Evolutionary conservation across 2,797 vertebrate genomes (phyloP).

Genomic region (Merluccius polli): DNA sequence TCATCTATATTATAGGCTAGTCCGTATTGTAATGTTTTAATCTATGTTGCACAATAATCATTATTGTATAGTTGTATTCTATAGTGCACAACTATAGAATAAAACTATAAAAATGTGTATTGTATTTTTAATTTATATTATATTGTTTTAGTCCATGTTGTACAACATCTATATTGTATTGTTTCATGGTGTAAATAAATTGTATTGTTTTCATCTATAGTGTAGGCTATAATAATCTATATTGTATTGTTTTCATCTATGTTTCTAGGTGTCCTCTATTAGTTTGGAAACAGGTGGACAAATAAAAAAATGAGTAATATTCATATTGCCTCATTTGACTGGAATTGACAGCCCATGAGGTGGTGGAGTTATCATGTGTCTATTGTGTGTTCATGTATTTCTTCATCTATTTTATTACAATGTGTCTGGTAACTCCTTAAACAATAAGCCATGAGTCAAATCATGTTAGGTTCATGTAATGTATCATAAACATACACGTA

Average conservation of each 20-base stretch:
- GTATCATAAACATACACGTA: neutral
- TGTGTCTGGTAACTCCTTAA: neutral
- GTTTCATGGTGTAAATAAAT: neutral
- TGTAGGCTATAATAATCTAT: neutral
- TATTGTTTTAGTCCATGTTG: neutral
- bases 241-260: neutral
- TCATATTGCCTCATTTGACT: too few relatives aligned
- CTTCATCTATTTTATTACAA: neutral
- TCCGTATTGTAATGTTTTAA: neutral
- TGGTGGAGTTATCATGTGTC: too few relatives aligned
- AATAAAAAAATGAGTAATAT: too few relatives aligned
- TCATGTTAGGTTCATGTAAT: neutral
- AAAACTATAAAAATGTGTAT: neutral
- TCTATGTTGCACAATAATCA: neutral
- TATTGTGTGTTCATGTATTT: too few relatives aligned
- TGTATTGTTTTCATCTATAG: neutral
- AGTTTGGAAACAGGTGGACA: too few relatives aligned
- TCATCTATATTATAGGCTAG: too few relatives aligned
- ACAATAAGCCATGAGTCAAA: neutral
- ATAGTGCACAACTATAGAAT: neutral
- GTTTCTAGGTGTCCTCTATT: too few relatives aligned
- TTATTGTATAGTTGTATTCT: neutral
- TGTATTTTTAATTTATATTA: neutral
- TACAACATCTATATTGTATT: too few relatives aligned
- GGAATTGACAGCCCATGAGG: too few relatives aligned